Base-by-base conservation (phyloP, 2,797 vertebrate species). In the Psittacula derbiana region DNA sequence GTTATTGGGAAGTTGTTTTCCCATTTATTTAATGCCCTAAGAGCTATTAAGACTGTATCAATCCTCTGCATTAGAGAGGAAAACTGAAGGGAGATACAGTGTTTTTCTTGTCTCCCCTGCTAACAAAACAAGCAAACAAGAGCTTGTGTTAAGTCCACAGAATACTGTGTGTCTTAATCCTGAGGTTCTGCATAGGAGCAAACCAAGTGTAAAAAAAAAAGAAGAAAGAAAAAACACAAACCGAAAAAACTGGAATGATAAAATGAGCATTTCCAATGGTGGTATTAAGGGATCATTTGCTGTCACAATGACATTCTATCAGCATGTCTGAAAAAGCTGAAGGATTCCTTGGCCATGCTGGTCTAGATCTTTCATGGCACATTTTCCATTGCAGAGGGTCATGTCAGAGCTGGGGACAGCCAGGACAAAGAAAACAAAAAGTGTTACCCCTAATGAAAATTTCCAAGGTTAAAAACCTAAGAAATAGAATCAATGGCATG, bases 401-500 rank as follows among this genome's bases (percentile, higher is more conserved):
- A 10, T 60, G 27, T 71, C 36, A 81, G 81, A 87, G n/a, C 44
- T 61, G 28, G 12, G 58, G 28, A 36, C 36, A 64, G 18, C 8
- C 36, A 67, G 52, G 44, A 58, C 49, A 88, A 85, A 85, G 36
- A 8, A 24, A 38, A 57, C 47, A n/a, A 50, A 31, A 15, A 4
- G 1, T 70, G 6, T 58, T 53, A 18, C 17, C 19, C 40, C 40
- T 27, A 31, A 79, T 84, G 57, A 81, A 55, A 36, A 33, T 93
- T 95, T 85, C 74, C 70, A 80, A 74, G 80, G 66, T 74, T 82
- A 69, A 71, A 71, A 90, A 95, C 82, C 38, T 65, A 49, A 64
- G 83, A 92, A 96, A 72, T 83, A 86, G 91, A 61, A 73, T 80
- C 85, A 66, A 92, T 86, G 72, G 11, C 66, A 70, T 38, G 60